Percentiles rank a stretch among this genome's conserved stretches.
phyloP scores from a whole-genome alignment of 2,888 invertebrate species.

The Ctena decussata region DNA sequence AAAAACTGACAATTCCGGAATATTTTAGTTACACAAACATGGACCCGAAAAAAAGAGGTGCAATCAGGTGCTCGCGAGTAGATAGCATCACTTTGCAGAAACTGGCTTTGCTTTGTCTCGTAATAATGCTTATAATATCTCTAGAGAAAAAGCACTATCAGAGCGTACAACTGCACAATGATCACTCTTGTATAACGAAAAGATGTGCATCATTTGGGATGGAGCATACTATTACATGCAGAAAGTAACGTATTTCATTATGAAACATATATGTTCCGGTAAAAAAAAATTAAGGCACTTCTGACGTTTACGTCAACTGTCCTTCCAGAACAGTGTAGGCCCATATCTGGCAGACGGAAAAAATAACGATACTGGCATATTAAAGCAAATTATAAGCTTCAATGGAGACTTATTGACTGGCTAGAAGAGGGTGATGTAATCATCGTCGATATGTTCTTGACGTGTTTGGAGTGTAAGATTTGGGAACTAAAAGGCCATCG shows the following conservation, averaged over 20 bases:
- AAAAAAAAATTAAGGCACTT: slow-evolving; percentile 51
- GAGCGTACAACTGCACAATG: not conserved
- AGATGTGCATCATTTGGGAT: slow-evolving; percentile 31
- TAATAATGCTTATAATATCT: not conserved
- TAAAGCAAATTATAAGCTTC: slow-evolving; percentile 47
- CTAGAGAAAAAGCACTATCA: not conserved
- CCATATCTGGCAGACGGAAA: slow-evolving; percentile 51
- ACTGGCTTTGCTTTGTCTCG: not conserved
- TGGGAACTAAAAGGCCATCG: slow-evolving; percentile 39
- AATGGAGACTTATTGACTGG: slow-evolving; percentile 40
- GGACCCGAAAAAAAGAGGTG: not conserved
- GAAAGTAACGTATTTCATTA: slow-evolving; percentile 41
- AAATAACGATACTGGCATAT: slow-evolving; percentile 53
- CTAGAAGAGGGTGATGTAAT: slow-evolving; percentile 46
- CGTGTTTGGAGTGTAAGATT: slow-evolving; percentile 42
- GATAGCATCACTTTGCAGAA: not conserved
- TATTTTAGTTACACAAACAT: too few species aligned
- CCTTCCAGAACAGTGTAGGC: slow-evolving; percentile 47
- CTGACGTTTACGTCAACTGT: slow-evolving; percentile 59
- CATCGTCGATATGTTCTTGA: slow-evolving; percentile 45
- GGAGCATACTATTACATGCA: slow-evolving; percentile 60
- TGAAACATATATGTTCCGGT: slow-evolving; percentile 32
- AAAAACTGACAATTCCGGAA: too few species aligned
- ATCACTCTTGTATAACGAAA: not conserved
- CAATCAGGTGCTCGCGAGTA: not conserved